These are phyloP conservation scores for Drosophila cardini DNA, from an alignment of 1,140 invertebrate genomes.

Conservation along the genomic window DNA sequence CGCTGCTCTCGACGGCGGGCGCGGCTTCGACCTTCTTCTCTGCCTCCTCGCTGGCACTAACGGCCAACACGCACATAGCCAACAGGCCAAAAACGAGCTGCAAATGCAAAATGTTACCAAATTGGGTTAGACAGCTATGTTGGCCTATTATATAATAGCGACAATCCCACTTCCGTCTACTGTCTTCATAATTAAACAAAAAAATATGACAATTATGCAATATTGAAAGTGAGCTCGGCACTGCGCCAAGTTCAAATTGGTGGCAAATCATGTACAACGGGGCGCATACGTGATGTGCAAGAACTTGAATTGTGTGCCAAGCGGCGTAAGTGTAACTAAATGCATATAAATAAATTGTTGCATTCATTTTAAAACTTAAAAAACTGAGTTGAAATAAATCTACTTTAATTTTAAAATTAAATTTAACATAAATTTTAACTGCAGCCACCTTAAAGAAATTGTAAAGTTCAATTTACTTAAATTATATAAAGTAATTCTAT, in stretches of 20 bases:
- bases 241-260: conserved; percentile 64
- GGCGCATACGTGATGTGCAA: conserved; percentile 65
- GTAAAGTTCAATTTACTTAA: neutral
- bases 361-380: too few relatives aligned
- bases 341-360: too few relatives aligned
- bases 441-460: neutral
- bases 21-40: conserved; percentile 76
- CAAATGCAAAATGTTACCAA: conserved; percentile 45
- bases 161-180: conserved; percentile 50
- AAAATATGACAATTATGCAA: conserved; percentile 78
- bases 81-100: conserved; percentile 86
- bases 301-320: conserved; percentile 24
- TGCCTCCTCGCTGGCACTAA: conserved; percentile 85
- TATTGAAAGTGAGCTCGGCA: conserved; percentile 56
- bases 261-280: conserved; percentile 30
- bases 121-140: conserved; percentile 46
- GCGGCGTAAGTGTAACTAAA: conserved; percentile 7
- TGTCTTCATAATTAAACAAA: conserved; percentile 65
- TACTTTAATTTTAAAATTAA: conserved; percentile 3
- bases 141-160: conserved; percentile 49
- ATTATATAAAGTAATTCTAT: too few relatives aligned
- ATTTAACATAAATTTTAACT: neutral
- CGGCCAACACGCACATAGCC: conserved; percentile 83
- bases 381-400: too few relatives aligned
- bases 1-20: conserved; percentile 59